These are phyloP conservation scores for Cinara cedri DNA, from an alignment of 2,888 invertebrate genomes.

Conservation along the genomic window DNA sequence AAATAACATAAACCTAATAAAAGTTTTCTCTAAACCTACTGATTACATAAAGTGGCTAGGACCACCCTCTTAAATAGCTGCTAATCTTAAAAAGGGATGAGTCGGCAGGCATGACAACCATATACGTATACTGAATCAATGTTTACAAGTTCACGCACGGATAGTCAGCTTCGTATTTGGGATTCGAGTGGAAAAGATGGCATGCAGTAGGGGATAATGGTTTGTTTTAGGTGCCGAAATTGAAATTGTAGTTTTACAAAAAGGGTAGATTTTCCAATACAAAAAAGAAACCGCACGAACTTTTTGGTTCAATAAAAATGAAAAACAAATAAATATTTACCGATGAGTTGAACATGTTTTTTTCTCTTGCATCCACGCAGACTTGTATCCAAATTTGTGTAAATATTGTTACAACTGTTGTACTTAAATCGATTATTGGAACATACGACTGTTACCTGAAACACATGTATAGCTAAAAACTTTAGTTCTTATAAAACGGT, in stretches of 20 bases:
- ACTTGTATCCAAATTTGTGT: slow-evolving; percentile 30
- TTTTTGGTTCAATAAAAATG: slow-evolving; percentile 18
- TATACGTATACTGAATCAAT: slow-evolving; percentile 56
- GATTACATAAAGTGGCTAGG: slow-evolving; percentile 47
- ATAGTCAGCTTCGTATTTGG: slow-evolving; percentile 48
- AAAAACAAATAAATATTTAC: slow-evolving; percentile 49
- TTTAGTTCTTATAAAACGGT: background rate
- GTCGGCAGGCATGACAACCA: slow-evolving; percentile 55
- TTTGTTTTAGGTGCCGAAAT: slow-evolving; percentile 56
- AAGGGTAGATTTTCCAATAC: slow-evolving; percentile 42
- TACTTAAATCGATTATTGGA: slow-evolving; percentile 6
- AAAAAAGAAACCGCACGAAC: slow-evolving; percentile 37
- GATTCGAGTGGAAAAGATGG: slow-evolving; percentile 27
- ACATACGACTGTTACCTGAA: background rate
- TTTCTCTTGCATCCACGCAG: slow-evolving; percentile 4
- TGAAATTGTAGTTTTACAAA: slow-evolving; percentile 36
- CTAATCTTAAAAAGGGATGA: slow-evolving; percentile 56
- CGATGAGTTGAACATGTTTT: slow-evolving; percentile 44
- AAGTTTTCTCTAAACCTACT: slow-evolving; percentile 24
- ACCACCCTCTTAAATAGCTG: slow-evolving; percentile 55
- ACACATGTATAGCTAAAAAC: background rate
- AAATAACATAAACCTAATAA: slow-evolving; percentile 32
- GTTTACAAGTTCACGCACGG: slow-evolving; percentile 56
- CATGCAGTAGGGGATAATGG: slow-evolving; percentile 20
- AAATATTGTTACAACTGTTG: slow-evolving; percentile 45